phyloP scores from a whole-genome alignment of 2,113 vertebrate species.

The Salminus brasiliensis region DNA sequence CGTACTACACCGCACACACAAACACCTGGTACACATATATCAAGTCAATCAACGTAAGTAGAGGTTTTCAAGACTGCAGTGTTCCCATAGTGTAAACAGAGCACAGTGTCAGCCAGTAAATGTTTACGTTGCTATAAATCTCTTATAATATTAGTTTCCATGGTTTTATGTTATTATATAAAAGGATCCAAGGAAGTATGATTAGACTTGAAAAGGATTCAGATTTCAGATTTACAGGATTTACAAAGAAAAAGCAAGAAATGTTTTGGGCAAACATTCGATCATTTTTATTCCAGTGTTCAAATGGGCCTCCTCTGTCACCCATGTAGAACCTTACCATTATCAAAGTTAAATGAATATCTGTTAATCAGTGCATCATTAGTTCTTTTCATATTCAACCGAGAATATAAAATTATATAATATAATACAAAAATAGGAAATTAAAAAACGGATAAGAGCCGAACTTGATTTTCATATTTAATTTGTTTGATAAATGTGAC shows the following conservation, averaged over 20 bases:
- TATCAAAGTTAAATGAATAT: too few relatives aligned
- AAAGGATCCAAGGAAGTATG: background rate
- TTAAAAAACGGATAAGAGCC: too few relatives aligned
- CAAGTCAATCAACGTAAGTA: conserved; percentile 41
- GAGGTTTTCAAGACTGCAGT: conserved; percentile 29
- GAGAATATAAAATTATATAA: too few relatives aligned
- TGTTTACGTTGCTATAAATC: conserved; percentile 24
- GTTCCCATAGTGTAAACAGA: conserved; percentile 31
- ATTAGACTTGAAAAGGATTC: background rate
- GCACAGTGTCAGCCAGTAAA: background rate
- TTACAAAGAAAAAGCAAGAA: background rate
- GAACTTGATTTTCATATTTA: too few relatives aligned
- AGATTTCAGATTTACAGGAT: background rate
- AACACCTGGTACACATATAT: conserved; percentile 18
- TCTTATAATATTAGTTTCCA: conserved; percentile 1
- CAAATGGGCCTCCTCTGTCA: too few relatives aligned
- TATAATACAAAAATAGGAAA: too few relatives aligned
- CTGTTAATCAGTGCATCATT: too few relatives aligned
- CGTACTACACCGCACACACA: conserved; percentile 38
- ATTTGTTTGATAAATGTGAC: too few relatives aligned
- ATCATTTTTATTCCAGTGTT: too few relatives aligned
- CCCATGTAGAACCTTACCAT: too few relatives aligned
- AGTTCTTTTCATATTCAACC: too few relatives aligned
- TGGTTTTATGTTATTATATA: too few relatives aligned
- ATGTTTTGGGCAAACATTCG: background rate